Percentiles rank a stretch among this genome's conserved stretches.
Conservation (phyloP, 1,140 invertebrate genomes). For the Protaetia brevitarsis region DNA sequence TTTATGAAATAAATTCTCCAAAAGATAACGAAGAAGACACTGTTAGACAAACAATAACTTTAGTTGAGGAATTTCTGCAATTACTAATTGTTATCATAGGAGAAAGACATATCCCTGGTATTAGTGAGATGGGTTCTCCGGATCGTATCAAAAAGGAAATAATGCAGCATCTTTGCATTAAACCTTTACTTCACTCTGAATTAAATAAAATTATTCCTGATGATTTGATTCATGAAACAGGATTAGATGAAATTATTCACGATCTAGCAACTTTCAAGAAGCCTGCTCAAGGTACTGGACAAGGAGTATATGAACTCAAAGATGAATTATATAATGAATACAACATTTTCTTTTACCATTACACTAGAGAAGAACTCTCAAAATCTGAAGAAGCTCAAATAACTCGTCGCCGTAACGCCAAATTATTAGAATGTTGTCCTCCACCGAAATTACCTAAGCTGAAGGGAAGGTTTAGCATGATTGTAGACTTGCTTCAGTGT, state of each 20-base stretch:
- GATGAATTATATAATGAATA: conserved; percentile 80
- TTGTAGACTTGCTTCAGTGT: conserved; percentile 84
- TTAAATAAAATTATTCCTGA: conserved; percentile 83
- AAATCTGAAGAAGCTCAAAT: conserved; percentile 90
- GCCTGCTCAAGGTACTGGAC: conserved; percentile 63
- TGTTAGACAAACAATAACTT: conserved; percentile 75
- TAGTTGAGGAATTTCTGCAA: conserved; percentile 92
- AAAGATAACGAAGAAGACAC: conserved; percentile 73
- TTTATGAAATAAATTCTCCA: conserved; percentile 60
- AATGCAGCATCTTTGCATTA: conserved; percentile 93
- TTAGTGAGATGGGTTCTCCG: conserved; percentile 75
- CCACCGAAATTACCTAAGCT: conserved; percentile 84
- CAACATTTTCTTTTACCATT: conserved; percentile 98
- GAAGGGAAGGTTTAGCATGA: conserved; percentile 67
- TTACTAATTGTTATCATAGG: conserved; percentile 84
- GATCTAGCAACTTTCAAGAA: conserved; percentile 90
- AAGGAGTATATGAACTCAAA: conserved; percentile 90
- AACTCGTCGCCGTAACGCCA: conserved; percentile 72
- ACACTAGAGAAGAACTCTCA: conserved; percentile 89
- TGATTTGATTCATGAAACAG: conserved; percentile 80
- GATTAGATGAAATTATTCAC: conserved; percentile 84
- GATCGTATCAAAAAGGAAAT: conserved; percentile 93
- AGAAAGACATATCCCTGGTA: conserved; percentile 71
- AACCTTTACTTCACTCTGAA: conserved; percentile 90
- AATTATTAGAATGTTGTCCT: conserved; percentile 85